Base-by-base conservation (phyloP, 2,113 vertebrate species). In the Aythya baeri region DNA sequence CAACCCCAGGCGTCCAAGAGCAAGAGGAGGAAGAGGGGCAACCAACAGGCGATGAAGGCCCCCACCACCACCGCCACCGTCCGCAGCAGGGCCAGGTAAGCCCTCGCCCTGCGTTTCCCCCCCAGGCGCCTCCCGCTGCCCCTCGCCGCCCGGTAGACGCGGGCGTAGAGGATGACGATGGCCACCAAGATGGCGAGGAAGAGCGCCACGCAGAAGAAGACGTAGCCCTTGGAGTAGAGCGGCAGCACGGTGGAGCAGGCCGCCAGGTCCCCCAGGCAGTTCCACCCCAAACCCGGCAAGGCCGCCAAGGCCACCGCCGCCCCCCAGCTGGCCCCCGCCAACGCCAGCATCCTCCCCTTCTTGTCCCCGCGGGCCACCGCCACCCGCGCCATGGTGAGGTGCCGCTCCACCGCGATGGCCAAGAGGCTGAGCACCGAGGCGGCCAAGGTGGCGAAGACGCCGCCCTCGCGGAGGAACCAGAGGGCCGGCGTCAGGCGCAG, bases 381-480 rank as follows among this genome's bases (percentile, higher is more conserved):
- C 96, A 99, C 98, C 87, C 98, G 97, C 50, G 98, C 98, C 99
- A 99, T 99, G 85, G 99, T 99, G 25, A 99, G 98, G 61, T 99
- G 98, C 1, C 99, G 98, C 95, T 99, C 99, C 0, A 99, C 98
- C 21, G 99, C 99, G 7, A 99, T 99, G 83, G 99, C 99, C 81
- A 99, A 89, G 29, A 99, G 96, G 79, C 99, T 99, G 91, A 99
- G 97, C 87, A 99, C 94, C 0, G 99, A 99, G 0, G 99, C 99
- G 0, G 99, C 97, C 41, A 99, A 94, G 22, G 98, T 99, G 96
- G 99, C 98, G 91, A 99, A 99, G 75, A 99, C 98, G 0, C 99
- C 98, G 0, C 98, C 99, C 21, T 99, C 99, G 22, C 99, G 96
- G 6, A 98, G 90, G 86, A 99, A 99, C 98, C 99, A 99, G 73